Evolutionary conservation across 2,113 vertebrate genomes (phyloP).

Genomic region (Penelope pileata): DNA sequence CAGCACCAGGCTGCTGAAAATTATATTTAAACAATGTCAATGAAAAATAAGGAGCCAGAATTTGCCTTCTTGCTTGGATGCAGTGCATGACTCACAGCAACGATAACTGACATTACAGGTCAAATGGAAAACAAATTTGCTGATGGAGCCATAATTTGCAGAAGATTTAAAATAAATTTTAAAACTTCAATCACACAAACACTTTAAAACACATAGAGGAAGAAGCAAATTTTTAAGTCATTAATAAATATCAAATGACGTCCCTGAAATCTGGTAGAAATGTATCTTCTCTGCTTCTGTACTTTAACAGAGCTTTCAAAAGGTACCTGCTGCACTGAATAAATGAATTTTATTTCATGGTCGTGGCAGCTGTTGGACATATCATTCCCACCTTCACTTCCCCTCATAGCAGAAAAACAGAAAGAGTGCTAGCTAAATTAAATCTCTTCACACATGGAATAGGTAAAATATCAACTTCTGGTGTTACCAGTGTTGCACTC

Average conservation of each 20-base stretch:
- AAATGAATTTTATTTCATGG: background rate
- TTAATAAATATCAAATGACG: slow-evolving; percentile 1
- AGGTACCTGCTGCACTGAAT: background rate
- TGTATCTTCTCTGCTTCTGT: background rate
- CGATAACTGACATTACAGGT: slow-evolving; percentile 8
- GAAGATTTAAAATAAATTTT: slow-evolving; percentile 21
- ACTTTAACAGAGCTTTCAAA: background rate
- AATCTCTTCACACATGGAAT: background rate
- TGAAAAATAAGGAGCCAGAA: slow-evolving; percentile 28
- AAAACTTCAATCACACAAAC: background rate
- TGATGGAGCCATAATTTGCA: slow-evolving; percentile 30
- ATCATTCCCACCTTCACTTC: background rate
- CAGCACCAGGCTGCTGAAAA: slow-evolving; percentile 14
- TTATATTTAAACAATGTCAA: slow-evolving; percentile 29
- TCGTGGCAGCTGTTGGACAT: background rate
- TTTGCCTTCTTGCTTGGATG: slow-evolving; percentile 38
- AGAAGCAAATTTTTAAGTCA: background rate
- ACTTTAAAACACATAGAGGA: slow-evolving; percentile 13
- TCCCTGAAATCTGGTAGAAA: background rate
- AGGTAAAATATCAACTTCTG: background rate
- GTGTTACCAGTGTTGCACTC: background rate
- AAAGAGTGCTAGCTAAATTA: background rate
- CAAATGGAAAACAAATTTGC: slow-evolving; percentile 50
- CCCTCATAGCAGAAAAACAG: background rate
- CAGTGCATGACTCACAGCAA: background rate